Conservation (phyloP, 1,140 invertebrate genomes). For the Bilobella aurantiaca region DNA sequence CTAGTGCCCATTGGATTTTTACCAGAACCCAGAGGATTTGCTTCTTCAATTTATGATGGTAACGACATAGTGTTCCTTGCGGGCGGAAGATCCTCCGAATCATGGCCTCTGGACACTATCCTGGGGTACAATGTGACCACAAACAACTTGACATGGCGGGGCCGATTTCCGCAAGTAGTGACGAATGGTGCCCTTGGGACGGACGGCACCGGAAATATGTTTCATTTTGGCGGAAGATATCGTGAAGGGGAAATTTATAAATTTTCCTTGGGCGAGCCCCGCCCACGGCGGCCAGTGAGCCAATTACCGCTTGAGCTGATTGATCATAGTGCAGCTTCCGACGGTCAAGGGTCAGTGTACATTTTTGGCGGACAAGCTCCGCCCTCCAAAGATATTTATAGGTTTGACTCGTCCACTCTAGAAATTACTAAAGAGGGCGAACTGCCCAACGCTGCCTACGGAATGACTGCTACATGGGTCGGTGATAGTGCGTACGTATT, state of each 20-base stretch:
- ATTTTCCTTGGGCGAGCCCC: neutral
- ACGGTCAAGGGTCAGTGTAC: neutral
- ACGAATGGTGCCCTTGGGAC: too few relatives aligned
- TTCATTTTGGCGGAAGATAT: too few relatives aligned
- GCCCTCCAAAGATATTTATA: neutral
- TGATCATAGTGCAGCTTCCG: conserved; percentile 5
- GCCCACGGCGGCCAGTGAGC: neutral
- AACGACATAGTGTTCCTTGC: neutral
- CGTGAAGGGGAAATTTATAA: neutral
- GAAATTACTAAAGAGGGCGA: neutral
- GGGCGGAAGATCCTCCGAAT: neutral
- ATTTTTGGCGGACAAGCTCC: neutral
- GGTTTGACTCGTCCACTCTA: neutral
- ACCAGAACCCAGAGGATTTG: neutral
- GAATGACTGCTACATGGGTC: neutral
- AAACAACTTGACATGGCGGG: neutral
- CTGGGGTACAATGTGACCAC: neutral
- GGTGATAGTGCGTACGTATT: neutral
- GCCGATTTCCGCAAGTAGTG: too few relatives aligned
- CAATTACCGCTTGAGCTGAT: neutral
- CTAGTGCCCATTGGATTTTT: too few relatives aligned
- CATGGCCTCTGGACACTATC: neutral
- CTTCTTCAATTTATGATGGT: neutral
- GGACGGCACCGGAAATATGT: too few relatives aligned
- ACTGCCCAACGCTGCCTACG: neutral